Percentiles rank a stretch among this genome's conserved stretches.
Evolutionary conservation across 2,113 vertebrate genomes (phyloP).

Genomic region (Chamaea fasciata): DNA sequence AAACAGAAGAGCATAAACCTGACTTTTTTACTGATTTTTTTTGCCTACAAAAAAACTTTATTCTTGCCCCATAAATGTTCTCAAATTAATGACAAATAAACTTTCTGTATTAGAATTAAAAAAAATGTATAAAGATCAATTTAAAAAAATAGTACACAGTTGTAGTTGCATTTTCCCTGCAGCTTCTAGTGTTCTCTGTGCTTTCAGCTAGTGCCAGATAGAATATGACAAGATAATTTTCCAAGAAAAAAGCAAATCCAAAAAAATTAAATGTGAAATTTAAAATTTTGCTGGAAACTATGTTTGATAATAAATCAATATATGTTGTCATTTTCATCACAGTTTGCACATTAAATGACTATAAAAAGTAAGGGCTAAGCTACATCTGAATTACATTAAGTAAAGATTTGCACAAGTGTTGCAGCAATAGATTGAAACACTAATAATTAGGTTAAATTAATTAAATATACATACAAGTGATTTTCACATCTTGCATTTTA

Average conservation of each 20-base stretch:
- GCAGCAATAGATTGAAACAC: not conserved
- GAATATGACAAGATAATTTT: conserved; percentile 33
- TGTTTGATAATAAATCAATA: not conserved
- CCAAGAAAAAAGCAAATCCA: not conserved
- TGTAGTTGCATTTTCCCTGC: conserved; percentile 21
- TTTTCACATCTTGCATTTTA: not conserved
- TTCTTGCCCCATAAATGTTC: conserved; percentile 53
- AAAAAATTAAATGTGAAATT: not conserved
- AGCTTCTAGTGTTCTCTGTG: not conserved
- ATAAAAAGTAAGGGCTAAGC: not conserved
- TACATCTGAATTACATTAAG: not conserved
- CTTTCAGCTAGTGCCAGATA: conserved; percentile 47
- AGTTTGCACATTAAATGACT: not conserved
- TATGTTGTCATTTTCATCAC: conserved; percentile 39
- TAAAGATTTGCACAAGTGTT: conserved; percentile 31
- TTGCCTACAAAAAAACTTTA: conserved; percentile 35
- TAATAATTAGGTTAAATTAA: not conserved
- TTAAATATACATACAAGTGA: not conserved
- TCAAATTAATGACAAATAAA: conserved; percentile 68
- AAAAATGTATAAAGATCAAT: not conserved
- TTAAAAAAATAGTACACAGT: not conserved
- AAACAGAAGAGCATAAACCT: conserved; percentile 42
- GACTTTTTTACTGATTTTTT: not conserved
- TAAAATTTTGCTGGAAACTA: conserved; percentile 38
- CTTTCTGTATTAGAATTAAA: not conserved